Percentiles rank a stretch among this genome's conserved stretches.
Evolutionary conservation across 64 coral and sea anemone genomes (phyloP).

Genomic region (Acropora yongei): DNA sequence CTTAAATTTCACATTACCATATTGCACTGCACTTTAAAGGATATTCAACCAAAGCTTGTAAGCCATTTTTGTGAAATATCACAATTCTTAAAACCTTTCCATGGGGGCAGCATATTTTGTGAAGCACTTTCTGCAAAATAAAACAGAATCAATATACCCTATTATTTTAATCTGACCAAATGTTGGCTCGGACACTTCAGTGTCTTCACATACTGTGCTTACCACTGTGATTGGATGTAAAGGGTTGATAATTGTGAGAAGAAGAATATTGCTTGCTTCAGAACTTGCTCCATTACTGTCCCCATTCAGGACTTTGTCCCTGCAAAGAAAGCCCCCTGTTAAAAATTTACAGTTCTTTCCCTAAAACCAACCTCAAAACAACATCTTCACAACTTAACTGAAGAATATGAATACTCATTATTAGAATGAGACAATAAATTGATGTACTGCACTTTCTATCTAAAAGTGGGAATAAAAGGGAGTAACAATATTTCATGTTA

Average conservation of each 20-base stretch:
- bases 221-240: constrained; percentile 97
- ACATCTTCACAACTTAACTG: too few relatives aligned
- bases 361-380: too few relatives aligned
- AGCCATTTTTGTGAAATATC: constrained; percentile 99
- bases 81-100: constrained; percentile 98
- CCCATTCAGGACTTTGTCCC: constrained; percentile 97
- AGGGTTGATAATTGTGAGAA: constrained; percentile 98
- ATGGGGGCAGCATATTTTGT: constrained; percentile 89
- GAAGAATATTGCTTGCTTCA: constrained; percentile 95
- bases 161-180: background rate
- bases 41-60: constrained; percentile 99
- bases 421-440: too few relatives aligned
- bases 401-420: too few relatives aligned
- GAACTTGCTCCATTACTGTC: constrained; percentile 79
- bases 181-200: background rate
- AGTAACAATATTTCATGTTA: too few relatives aligned
- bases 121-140: constrained; percentile 89
- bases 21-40: constrained; percentile 49
- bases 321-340: constrained; percentile 30
- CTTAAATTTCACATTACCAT: background rate
- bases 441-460: too few relatives aligned
- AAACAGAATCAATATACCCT: background rate
- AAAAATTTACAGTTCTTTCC: background rate
- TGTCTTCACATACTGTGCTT: background rate
- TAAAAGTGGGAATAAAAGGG: too few relatives aligned